Base-by-base conservation (phyloP, 2,113 vertebrate species). In the Dicaeum eximium region DNA sequence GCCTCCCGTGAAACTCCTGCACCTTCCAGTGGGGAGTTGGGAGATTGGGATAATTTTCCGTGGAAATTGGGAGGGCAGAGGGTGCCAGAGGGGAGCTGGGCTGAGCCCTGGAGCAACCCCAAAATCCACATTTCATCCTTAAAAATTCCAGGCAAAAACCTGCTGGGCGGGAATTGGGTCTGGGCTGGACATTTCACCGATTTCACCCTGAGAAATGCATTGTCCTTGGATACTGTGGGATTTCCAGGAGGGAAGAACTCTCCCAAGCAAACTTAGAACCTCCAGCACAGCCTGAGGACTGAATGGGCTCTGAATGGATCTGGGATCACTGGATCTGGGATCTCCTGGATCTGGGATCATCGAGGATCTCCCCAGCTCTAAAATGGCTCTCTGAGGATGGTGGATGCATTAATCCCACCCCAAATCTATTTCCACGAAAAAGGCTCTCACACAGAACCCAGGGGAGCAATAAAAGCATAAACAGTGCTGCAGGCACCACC, bases 161-260 rank as follows among this genome's bases (percentile, higher is more conserved):
- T 12, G n/a, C 6, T 3, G 7, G 28, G n/a, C 0, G 0, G 10
- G 3, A 74, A 51, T 6, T 6, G 5, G 2, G 4, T 6, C 56
- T 7, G 42, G 1, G 7, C 9, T 10, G 64, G n/a, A 6, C n/a
- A 1, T 35, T 42, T 7, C 4, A 45, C 9, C 47, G 1, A 6
- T 25, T 53, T 37, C 42, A 20, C 5, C n/a, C 21, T 1, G 10
- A 35, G 35, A 88, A 78, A 73, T 5, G 14, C 5, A 5, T 71
- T 92, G 70, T 51, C 54, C 30, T 12, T 24, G 11, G 44, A 44
- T 11, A 3, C 0, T 4, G 19, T 9, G 45, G n/a, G 50, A 65
- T 14, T 56, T 72, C 9, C 15, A 62, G 80, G 56, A 81, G n/a
- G 21, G 24, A n/a, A 54, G 3, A 85, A 30, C 40, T 56, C 85